Base-by-base conservation (phyloP, 1,140 invertebrate genomes). In the Agrilus planipennis region DNA sequence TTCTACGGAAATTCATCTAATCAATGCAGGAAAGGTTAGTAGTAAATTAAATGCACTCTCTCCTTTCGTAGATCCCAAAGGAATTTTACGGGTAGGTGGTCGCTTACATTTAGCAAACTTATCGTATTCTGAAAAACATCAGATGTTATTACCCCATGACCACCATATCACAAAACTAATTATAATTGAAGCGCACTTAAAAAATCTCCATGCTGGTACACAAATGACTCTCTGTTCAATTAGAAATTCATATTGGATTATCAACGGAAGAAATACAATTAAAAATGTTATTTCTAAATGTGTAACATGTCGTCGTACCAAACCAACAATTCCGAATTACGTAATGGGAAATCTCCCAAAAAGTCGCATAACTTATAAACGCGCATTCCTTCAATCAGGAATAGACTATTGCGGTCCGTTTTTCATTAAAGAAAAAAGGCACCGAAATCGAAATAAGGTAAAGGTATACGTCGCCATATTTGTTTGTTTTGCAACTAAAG, bases 341-440 rank as follows among this genome's bases (percentile, higher is more conserved):
- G 30, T 50, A 15, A 62, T 67, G 61, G 57, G 49, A 5, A 29
- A 60, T 40, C 45, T 67, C n/a, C 59, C 61, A 2, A 1, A 14
- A 5, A 18, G 34, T 10, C 45, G 62, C 14, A 44, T 61, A 2
- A 50, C 22, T 2, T 42, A 45, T 2, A 16, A 41, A 2, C 18
- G 51, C 7, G 44, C 53, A 1, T 62, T 63, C 22, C 16, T 25
- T 10, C 30, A 47, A 12, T 38, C 40, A 4, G 59, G 58, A 0
- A 36, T 62, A 0, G 62, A 64, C 43, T 61, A 53, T 17, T 52
- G 48, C n/a, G n/a, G n/a, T n/a, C n/a, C n/a, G n/a, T n/a, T n/a
- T n/a, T n/a, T n/a, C n/a, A n/a, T n/a, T n/a, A n/a, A n/a, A n/a
- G n/a, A n/a, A n/a, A n/a, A n/a, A n/a, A n/a, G n/a, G n/a, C n/a